Conservation (phyloP, 2,888 invertebrate genomes). For the Galeopsomyia nigrocyanea region DNA sequence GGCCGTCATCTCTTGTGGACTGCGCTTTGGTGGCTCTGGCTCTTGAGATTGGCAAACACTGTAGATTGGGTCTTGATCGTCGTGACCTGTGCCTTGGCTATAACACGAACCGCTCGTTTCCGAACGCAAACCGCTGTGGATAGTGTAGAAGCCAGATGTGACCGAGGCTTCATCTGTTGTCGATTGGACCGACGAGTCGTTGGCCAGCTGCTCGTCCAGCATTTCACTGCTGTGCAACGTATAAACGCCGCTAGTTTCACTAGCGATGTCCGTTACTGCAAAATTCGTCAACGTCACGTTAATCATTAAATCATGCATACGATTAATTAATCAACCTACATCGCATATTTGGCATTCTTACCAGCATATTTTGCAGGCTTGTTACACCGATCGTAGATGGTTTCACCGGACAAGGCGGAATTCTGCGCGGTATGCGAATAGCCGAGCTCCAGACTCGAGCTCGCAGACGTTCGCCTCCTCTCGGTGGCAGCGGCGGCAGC, state of each 20-base stretch:
- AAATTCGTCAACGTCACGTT: background rate
- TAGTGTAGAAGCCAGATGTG: slow-evolving; percentile 67
- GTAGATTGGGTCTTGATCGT: slow-evolving; percentile 65
- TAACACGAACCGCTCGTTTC: slow-evolving; percentile 66
- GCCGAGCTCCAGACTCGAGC: slow-evolving; percentile 86
- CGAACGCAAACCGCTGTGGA: slow-evolving; percentile 64
- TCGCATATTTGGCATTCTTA: slow-evolving; percentile 15
- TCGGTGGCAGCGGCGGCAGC: slow-evolving; percentile 70
- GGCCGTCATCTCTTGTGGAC: background rate
- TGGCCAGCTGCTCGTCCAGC: slow-evolving; percentile 63
- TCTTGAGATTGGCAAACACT: slow-evolving; percentile 64
- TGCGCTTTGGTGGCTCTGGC: slow-evolving; percentile 42
- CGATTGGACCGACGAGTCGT: slow-evolving; percentile 65
- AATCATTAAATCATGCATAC: too few species aligned
- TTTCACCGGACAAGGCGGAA: slow-evolving; percentile 77
- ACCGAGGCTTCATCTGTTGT: slow-evolving; percentile 67
- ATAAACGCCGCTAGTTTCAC: slow-evolving; percentile 89
- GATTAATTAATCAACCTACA: too few species aligned
- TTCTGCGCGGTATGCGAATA: slow-evolving; percentile 91
- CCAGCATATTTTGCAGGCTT: slow-evolving; percentile 43
- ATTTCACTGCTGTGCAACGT: slow-evolving; percentile 76
- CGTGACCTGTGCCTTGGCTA: slow-evolving; percentile 58
- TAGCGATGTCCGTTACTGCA: slow-evolving; percentile 71
- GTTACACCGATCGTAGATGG: slow-evolving; percentile 66
- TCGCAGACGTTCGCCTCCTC: slow-evolving; percentile 78